A percentile compares a stretch with the other conserved stretches of the same genome.
These are phyloP conservation scores for Aspidoscelis tigris DNA, from an alignment of 2,113 vertebrate genomes.

Conservation along the genomic window DNA sequence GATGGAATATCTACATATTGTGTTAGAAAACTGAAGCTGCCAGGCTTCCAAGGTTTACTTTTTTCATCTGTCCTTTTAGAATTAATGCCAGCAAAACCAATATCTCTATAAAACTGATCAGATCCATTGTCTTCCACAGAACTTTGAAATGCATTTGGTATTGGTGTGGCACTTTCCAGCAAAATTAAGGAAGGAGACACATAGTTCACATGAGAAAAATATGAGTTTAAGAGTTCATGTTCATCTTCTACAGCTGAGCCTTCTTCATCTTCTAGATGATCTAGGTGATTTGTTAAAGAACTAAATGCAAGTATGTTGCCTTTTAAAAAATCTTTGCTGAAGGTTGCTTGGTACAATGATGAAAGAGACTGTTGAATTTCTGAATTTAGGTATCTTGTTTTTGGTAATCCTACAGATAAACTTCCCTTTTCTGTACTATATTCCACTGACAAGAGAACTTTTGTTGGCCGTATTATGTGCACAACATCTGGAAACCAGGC, in stretches of 20 bases:
- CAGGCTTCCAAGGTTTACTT: constrained; percentile 14
- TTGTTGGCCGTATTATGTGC: constrained; percentile 20
- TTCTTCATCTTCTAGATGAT: background rate
- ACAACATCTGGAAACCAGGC: constrained; percentile 48
- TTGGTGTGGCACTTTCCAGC: constrained; percentile 34
- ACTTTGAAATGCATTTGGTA: constrained; percentile 35
- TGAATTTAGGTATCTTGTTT: constrained; percentile 51
- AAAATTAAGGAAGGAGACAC: constrained; percentile 46
- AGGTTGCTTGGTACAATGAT: constrained; percentile 33
- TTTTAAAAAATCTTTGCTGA: constrained; percentile 40
- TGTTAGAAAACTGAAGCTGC: constrained; percentile 39
- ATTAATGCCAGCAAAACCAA: constrained; percentile 30
- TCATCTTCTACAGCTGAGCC: constrained; percentile 23
- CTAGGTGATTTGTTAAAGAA: constrained; percentile 9
- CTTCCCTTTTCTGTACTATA: constrained; percentile 26
- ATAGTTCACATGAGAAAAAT: constrained; percentile 36
- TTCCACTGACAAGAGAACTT: constrained; percentile 27
- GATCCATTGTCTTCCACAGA: constrained; percentile 35
- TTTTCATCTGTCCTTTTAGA: background rate
- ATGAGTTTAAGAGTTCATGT: constrained; percentile 10
- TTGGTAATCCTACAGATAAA: constrained; percentile 37
- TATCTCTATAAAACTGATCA: constrained; percentile 27
- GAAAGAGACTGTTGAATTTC: background rate
- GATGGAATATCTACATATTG: constrained; percentile 47
- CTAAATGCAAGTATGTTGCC: constrained; percentile 30